Percentiles rank a stretch among this genome's conserved stretches.
Evolutionary conservation across 2,113 vertebrate species (phyloP).

Genomic region (Vulpes lagopus): DNA sequence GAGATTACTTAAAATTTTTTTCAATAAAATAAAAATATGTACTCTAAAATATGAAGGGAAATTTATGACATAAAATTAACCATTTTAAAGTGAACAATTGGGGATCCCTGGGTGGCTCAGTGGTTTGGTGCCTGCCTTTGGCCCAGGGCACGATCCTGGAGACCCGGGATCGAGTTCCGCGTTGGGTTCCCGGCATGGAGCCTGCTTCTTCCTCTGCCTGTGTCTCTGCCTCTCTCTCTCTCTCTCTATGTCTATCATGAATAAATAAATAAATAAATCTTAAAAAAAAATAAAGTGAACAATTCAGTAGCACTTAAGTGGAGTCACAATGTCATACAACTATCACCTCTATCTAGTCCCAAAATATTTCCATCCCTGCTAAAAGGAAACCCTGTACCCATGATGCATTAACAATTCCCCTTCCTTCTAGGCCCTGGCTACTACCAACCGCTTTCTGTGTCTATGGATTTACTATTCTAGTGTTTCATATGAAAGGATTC

Average conservation of each 20-base stretch:
- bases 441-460: neutral
- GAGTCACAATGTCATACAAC: neutral
- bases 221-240: too few species aligned
- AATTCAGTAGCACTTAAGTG: neutral
- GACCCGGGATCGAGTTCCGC: too few species aligned
- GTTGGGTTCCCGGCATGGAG: too few species aligned
- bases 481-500: neutral
- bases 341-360: neutral
- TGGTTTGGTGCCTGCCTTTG: too few species aligned
- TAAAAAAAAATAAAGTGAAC: neutral
- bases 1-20: neutral
- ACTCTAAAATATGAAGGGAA: neutral
- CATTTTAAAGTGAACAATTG: constrained; percentile 12
- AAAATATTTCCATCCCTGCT: neutral
- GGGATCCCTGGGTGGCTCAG: too few species aligned
- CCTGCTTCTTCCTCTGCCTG: too few species aligned
- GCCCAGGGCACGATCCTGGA: too few species aligned
- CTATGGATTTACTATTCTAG: neutral
- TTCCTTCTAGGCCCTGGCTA: neutral
- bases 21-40: neutral
- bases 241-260: too few species aligned
- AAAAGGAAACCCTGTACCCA: neutral
- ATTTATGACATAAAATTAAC: neutral
- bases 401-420: neutral
- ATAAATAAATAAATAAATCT: too few species aligned